These are phyloP conservation scores for Passerina amoena DNA, from an alignment of 2,113 vertebrate species.

Conservation along the genomic window DNA sequence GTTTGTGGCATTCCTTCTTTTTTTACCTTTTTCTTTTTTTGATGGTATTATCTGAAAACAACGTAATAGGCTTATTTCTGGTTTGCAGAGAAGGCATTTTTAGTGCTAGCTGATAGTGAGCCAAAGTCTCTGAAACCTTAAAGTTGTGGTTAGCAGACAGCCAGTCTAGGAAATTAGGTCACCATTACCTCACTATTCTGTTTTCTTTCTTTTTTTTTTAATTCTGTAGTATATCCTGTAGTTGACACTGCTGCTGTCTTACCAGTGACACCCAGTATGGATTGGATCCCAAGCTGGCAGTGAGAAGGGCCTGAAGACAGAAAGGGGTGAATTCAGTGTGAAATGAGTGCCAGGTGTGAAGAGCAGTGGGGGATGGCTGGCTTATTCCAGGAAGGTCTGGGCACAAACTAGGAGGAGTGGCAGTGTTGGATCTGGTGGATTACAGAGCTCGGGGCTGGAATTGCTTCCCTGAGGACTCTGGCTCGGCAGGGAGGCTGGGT, in stretches of 20 bases:
- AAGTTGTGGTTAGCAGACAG: slow-evolving; percentile 56
- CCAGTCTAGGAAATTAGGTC: slow-evolving; percentile 64
- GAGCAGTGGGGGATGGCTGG: not conserved
- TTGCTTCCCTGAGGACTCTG: not conserved
- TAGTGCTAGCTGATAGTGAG: slow-evolving; percentile 36
- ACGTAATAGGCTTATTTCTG: slow-evolving; percentile 11
- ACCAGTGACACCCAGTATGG: not conserved
- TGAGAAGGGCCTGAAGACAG: not conserved
- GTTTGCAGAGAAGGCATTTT: slow-evolving; percentile 58
- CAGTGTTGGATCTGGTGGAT: not conserved
- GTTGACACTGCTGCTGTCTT: not conserved
- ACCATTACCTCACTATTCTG: slow-evolving; percentile 53
- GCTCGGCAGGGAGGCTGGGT: accelerated
- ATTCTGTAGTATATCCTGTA: not conserved
- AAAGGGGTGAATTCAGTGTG: not conserved
- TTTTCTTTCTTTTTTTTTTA: not conserved
- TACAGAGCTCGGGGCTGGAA: not conserved
- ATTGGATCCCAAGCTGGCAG: not conserved
- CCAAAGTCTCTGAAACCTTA: slow-evolving; percentile 57
- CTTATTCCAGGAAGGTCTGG: not conserved
- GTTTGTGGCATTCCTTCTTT: not conserved
- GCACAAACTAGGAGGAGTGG: not conserved
- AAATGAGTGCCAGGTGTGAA: slow-evolving; percentile 4
- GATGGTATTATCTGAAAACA: slow-evolving; percentile 16
- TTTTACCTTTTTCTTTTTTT: not conserved